A percentile compares a stretch with the other conserved stretches of the same genome.
These are phyloP conservation scores for Rhadinocentrus ornatus DNA, from an alignment of 2,797 vertebrate genomes.

Conservation along the genomic window DNA sequence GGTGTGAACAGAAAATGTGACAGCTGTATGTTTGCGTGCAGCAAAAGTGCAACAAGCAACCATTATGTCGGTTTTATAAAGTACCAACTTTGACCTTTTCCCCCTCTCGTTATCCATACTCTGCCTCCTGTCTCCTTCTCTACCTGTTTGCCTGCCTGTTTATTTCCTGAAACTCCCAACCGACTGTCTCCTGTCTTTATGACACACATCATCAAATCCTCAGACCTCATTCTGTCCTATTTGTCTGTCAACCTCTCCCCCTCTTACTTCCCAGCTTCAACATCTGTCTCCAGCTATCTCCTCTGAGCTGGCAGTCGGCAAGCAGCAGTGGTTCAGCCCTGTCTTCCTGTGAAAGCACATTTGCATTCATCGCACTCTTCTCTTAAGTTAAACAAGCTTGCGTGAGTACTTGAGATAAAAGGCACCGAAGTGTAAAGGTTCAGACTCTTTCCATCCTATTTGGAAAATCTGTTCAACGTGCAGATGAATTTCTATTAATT, in stretches of 20 bases:
- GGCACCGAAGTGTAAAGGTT: slow-evolving; percentile 31
- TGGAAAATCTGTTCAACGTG: slow-evolving; percentile 22
- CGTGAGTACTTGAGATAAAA: slow-evolving; percentile 31
- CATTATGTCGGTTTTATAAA: slow-evolving; percentile 3
- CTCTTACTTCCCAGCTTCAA: slow-evolving; percentile 44
- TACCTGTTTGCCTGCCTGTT: slow-evolving; percentile 34
- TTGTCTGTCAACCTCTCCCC: slow-evolving; percentile 38
- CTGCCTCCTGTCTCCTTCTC: slow-evolving; percentile 10
- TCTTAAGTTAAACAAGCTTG: slow-evolving; percentile 26
- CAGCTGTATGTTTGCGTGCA: slow-evolving; percentile 10
- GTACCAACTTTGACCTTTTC: neutral
- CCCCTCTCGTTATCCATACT: slow-evolving; percentile 6
- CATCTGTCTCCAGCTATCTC: slow-evolving; percentile 53
- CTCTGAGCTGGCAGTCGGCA: slow-evolving; percentile 34
- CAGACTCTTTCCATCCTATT: slow-evolving; percentile 15
- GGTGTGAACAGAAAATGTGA: neutral
- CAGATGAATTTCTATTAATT: slow-evolving; percentile 11
- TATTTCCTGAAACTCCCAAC: slow-evolving; percentile 23
- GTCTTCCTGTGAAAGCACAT: slow-evolving; percentile 17
- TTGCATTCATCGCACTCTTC: slow-evolving; percentile 22
- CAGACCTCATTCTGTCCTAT: slow-evolving; percentile 32
- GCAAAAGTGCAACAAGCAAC: no score
- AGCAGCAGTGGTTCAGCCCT: slow-evolving; percentile 31
- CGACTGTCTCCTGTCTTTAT: slow-evolving; percentile 29
- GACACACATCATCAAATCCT: slow-evolving; percentile 31